Evolutionary conservation across 2,797 vertebrate species (phyloP).

Genomic region (Eulemur rubriventer): DNA sequence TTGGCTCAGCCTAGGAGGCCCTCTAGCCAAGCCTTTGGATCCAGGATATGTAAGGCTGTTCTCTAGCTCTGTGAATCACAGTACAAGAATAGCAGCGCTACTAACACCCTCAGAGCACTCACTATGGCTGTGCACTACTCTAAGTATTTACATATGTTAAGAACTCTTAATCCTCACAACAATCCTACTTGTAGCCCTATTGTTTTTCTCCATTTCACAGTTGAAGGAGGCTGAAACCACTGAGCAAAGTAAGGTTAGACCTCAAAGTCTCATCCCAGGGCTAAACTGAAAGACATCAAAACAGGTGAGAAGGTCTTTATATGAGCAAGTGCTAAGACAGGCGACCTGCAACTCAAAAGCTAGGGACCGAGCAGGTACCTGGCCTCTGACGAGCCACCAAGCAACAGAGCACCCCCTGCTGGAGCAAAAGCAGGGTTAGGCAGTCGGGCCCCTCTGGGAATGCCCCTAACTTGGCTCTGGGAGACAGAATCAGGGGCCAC

Average conservation of each 20-base stretch:
- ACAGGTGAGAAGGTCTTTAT: background rate
- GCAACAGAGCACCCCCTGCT: slow-evolving; percentile 34
- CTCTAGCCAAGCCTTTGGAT: background rate
- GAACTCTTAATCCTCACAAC: background rate
- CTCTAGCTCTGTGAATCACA: background rate
- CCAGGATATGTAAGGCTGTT: background rate
- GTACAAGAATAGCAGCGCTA: background rate
- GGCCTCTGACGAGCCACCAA: background rate
- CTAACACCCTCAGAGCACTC: background rate
- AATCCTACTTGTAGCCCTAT: too few species aligned
- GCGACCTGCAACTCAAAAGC: background rate
- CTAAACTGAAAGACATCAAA: background rate
- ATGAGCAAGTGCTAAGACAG: background rate
- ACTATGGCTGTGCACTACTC: background rate
- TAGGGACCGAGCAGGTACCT: background rate
- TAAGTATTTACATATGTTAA: background rate
- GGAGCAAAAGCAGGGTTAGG: background rate
- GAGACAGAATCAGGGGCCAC: slow-evolving; percentile 62
- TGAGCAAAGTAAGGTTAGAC: background rate
- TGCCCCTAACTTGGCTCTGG: slow-evolving; percentile 42
- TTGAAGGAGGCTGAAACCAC: background rate
- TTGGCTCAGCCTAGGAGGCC: background rate
- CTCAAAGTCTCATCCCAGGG: background rate
- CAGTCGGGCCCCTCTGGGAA: background rate
- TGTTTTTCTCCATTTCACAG: background rate